Conservation (phyloP, 1,140 invertebrate species). For the Micrasema longulum region DNA sequence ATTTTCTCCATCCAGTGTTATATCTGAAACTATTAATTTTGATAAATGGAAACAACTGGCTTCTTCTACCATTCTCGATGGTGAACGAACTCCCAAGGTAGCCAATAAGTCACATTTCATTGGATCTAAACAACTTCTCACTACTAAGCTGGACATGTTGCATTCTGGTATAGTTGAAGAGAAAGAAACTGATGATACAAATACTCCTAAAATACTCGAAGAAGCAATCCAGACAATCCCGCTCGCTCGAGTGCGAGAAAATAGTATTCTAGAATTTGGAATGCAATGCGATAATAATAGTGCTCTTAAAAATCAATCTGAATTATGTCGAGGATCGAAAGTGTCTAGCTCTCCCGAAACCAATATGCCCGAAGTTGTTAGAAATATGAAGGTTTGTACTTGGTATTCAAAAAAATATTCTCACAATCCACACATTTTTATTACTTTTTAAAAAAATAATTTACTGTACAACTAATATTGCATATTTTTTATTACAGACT, state of each 20-base stretch:
- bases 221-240: not conserved
- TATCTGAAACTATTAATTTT: constrained; percentile 49
- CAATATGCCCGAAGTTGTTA: too few relatives aligned
- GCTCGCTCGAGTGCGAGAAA: not conserved
- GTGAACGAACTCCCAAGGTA: constrained; percentile 40
- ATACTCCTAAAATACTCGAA: not conserved
- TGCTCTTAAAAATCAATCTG: too few relatives aligned
- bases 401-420: too few relatives aligned
- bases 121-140: not conserved
- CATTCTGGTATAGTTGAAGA: constrained; percentile 33
- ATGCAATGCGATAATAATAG: too few relatives aligned
- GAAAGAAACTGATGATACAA: not conserved
- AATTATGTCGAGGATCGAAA: too few relatives aligned
- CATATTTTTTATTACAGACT: too few relatives aligned
- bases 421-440: too few relatives aligned
- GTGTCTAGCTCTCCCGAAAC: too few relatives aligned
- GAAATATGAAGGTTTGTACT: too few relatives aligned
- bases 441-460: constrained; percentile 5
- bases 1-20: constrained; percentile 37
- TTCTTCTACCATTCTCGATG: constrained; percentile 46
- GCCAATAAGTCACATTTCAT: not conserved
- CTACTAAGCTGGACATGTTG: constrained; percentile 7
- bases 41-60: constrained; percentile 45
- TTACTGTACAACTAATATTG: not conserved
- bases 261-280: not conserved